Evolutionary conservation across 2,113 vertebrate genomes (phyloP).

Genomic region (Burhinus oedicnemus): DNA sequence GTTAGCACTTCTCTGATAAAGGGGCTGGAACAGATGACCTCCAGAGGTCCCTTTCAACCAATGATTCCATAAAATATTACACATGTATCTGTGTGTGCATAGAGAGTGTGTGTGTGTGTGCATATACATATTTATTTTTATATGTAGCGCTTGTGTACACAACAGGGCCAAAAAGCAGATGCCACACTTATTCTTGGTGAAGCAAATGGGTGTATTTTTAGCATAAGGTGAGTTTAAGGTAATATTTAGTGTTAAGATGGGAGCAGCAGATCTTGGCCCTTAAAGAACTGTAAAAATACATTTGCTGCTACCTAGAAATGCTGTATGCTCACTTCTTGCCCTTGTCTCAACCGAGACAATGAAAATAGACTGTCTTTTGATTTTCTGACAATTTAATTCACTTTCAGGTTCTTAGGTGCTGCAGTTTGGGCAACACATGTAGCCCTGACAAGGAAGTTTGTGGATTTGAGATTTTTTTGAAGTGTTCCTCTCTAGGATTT

Average conservation of each 20-base stretch:
- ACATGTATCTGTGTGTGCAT: not conserved
- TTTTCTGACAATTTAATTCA: not conserved
- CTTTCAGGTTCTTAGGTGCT: not conserved
- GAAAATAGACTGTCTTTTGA: not conserved
- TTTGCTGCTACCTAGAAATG: not conserved
- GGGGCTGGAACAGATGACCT: not conserved
- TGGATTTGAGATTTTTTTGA: not conserved
- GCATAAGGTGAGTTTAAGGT: not conserved
- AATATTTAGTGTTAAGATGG: not conserved
- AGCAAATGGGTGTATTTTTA: not conserved
- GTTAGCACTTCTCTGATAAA: not conserved
- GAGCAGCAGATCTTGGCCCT: not conserved
- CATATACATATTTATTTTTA: not conserved
- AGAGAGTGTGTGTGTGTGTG: not conserved
- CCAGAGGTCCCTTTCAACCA: not conserved
- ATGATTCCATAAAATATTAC: not conserved
- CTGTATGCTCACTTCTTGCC: not conserved
- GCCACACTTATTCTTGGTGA: not conserved
- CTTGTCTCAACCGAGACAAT: not conserved
- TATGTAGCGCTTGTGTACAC: not conserved
- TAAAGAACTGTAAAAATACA: not conserved
- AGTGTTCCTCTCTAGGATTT: not conserved
- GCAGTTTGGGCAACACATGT: not conserved
- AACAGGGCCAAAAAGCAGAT: not conserved
- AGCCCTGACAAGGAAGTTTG: not conserved